phyloP scores from a whole-genome alignment of 2,797 vertebrate species.

The Macropus fuliginosus region DNA sequence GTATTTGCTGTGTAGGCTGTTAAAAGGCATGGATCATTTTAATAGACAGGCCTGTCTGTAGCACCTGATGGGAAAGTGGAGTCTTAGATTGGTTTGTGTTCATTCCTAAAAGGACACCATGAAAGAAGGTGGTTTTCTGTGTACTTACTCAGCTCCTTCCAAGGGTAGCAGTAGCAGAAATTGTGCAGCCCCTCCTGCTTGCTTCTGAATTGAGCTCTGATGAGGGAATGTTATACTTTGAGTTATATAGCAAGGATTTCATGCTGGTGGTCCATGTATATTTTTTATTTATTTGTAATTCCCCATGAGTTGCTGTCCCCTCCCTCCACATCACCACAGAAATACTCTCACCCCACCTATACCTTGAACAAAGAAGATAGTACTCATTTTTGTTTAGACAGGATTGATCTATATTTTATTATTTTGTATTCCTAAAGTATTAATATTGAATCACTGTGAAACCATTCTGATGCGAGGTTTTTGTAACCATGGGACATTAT shows the following conservation, averaged over 20 bases:
- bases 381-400: background rate
- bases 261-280: background rate
- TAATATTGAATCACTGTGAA: conserved; percentile 71
- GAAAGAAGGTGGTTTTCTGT: background rate
- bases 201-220: background rate
- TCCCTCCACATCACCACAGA: background rate
- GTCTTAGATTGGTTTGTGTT: background rate
- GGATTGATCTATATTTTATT: background rate
- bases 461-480: conserved; percentile 76
- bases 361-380: background rate
- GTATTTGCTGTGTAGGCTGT: background rate
- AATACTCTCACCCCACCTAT: background rate
- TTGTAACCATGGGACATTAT: conserved; percentile 57
- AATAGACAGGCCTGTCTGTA: background rate
- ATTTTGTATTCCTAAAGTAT: background rate
- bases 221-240: background rate
- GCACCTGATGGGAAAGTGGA: background rate
- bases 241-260: background rate
- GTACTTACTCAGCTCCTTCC: background rate
- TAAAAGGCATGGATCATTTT: background rate
- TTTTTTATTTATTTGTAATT: background rate
- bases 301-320: background rate
- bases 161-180: background rate
- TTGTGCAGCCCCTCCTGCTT: background rate
- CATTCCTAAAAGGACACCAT: background rate